Base-by-base conservation (phyloP, 2,888 invertebrate species). In the Spisula solida region DNA sequence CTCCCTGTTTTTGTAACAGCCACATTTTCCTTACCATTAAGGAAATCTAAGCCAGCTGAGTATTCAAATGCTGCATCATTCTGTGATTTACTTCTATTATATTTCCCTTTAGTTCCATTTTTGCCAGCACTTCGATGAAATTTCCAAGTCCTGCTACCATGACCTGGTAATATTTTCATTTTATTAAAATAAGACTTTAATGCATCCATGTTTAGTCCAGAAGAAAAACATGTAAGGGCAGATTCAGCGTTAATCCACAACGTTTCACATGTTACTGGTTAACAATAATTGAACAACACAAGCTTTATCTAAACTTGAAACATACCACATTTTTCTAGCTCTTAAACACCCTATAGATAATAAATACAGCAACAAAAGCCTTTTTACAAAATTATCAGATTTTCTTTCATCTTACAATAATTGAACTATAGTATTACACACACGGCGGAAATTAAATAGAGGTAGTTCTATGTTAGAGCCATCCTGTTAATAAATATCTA, bases 101-200 rank as follows among this genome's bases (percentile, higher is more conserved):
- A 91, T 83, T 90, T 91, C 70, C 80, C 82, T 80, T 88, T 90
- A 14, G 51, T 55, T n/a, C 88, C 85, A 20, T 85, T 82, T 89
- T 90, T 91, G 75, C 88, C 87, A 79, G 60, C 55, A 34, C 87
- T 87, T 34, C 90, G 60, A 25, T 60, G 85, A 41, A 93, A 87
- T 56, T 84, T 88, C 90, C 81, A 94, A 70, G 84, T 92, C 92
- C 85, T 93, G 31, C 84, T 80, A 6, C 91, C 91, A 79, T 90
- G 90, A 29, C 91, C 88, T 12, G 93, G 92, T 29, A 93, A 87
- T 60, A 92, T 86, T 82, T 93, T 92, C 91, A 94, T 92, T 88
- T 92, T 94, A 81, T 92, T 94, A 84, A 95, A 95, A 84, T 95
- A 95, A 0, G 95, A 94, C 85, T 94, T 95, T 34, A 95, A 81